Percentiles rank a stretch among this genome's conserved stretches.
Evolutionary conservation across 2,113 vertebrate species (phyloP).

Genomic region (Strix aluco): DNA sequence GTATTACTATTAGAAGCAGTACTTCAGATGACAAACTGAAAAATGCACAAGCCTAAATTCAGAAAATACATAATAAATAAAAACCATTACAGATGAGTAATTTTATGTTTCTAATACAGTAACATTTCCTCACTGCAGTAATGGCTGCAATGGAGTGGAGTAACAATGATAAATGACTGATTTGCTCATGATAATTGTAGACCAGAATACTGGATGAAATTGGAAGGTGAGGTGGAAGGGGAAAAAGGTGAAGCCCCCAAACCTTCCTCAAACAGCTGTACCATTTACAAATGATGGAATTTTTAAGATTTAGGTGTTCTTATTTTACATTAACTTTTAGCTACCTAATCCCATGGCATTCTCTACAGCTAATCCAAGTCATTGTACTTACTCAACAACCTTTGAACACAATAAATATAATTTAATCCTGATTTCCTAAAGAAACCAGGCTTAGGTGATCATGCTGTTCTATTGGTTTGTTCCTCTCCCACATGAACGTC

Average conservation of each 20-base stretch:
- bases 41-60: background rate
- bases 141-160: background rate
- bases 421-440: background rate
- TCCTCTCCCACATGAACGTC: background rate
- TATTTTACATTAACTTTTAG: background rate
- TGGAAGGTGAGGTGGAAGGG: background rate
- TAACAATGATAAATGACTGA: background rate
- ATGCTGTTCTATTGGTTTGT: background rate
- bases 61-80: background rate
- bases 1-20: background rate
- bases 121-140: background rate
- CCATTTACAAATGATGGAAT: background rate
- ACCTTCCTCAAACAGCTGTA: background rate
- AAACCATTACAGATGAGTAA: background rate
- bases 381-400: background rate
- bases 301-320: background rate
- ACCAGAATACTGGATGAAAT: background rate
- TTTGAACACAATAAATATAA: background rate
- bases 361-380: background rate
- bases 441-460: background rate
- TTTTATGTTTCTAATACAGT: background rate
- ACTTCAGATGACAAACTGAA: background rate
- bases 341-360: background rate
- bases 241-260: background rate
- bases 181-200: background rate